phyloP scores from a whole-genome alignment of 2,888 invertebrate species.

The Tenthredo livida region DNA sequence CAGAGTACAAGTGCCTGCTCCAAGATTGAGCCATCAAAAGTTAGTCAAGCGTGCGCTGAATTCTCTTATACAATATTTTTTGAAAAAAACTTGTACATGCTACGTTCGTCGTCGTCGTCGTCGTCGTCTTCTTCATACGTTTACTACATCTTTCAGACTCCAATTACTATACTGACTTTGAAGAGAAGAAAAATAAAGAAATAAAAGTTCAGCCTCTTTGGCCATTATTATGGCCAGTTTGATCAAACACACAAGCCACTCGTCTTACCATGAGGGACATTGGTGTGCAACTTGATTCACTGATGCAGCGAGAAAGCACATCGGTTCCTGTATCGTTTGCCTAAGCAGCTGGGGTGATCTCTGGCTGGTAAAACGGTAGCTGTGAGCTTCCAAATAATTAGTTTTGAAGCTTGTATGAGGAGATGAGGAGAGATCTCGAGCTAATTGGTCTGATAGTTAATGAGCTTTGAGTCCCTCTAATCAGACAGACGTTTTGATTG shows the following conservation, averaged over 20 bases:
- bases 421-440: slow-evolving; percentile 40
- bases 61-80: slow-evolving; percentile 57
- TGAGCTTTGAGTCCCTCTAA: slow-evolving; percentile 73
- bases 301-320: neutral
- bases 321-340: neutral
- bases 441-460: slow-evolving; percentile 69
- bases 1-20: slow-evolving; percentile 62
- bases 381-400: slow-evolving; percentile 5
- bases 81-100: slow-evolving; percentile 4
- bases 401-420: slow-evolving; percentile 22
- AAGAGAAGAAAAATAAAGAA: neutral
- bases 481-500: slow-evolving; percentile 75
- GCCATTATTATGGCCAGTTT: neutral
- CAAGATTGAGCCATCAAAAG: slow-evolving; percentile 74
- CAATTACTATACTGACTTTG: slow-evolving; percentile 10
- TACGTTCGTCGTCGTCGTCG: neutral
- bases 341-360: neutral
- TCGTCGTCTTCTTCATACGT: neutral
- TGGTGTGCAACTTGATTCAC: neutral
- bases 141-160: neutral
- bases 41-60: slow-evolving; percentile 71
- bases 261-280: neutral
- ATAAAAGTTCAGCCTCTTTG: neutral
- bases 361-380: neutral
- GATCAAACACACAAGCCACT: neutral